Evolutionary conservation across 2,113 vertebrate species (phyloP).

Genomic region (Urocitellus parryii): DNA sequence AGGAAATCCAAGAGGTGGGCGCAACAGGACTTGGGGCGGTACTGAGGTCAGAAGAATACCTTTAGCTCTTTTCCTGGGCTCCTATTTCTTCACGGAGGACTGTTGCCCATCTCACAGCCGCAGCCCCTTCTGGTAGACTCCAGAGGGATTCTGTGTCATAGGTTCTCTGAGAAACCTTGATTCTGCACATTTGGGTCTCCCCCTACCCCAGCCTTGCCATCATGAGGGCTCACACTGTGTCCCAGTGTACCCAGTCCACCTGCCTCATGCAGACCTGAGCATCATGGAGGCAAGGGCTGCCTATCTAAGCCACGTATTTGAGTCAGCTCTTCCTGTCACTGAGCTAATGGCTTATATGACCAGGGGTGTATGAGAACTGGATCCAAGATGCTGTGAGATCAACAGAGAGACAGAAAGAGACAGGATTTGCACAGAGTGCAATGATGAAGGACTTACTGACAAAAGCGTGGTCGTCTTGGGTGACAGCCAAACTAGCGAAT

Average conservation of each 20-base stretch:
- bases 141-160: background rate
- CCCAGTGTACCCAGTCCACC: background rate
- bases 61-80: background rate
- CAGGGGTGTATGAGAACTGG: too few species aligned
- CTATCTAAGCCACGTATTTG: background rate
- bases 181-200: background rate
- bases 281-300: background rate
- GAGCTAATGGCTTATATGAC: background rate
- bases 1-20: background rate
- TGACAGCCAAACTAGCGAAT: background rate
- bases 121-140: background rate
- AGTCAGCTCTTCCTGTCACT: background rate
- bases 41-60: fast-evolving
- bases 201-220: too few species aligned
- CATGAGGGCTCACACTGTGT: too few species aligned
- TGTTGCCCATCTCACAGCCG: background rate
- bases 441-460: background rate
- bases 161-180: background rate
- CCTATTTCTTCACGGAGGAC: too few species aligned
- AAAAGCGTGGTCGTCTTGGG: background rate
- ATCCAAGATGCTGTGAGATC: background rate
- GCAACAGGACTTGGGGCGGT: background rate
- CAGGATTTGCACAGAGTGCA: background rate
- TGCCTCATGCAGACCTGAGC: too few species aligned
- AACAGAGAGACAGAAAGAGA: background rate